Conservation (phyloP, 1,140 invertebrate genomes). For the Atopsyche davidsoni region DNA sequence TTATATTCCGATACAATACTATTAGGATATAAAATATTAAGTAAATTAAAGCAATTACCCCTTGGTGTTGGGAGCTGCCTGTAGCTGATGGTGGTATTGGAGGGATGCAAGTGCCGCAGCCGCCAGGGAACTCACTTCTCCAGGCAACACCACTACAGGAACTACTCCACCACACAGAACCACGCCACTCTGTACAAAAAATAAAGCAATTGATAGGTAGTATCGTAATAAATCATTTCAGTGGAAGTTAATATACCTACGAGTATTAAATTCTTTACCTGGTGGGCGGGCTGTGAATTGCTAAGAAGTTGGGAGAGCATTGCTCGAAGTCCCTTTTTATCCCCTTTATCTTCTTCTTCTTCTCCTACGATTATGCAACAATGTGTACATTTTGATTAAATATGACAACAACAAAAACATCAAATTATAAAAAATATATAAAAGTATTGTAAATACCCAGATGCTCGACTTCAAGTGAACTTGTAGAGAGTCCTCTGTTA, state of each 20-base stretch:
- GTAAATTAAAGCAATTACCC: slow-evolving; percentile 5
- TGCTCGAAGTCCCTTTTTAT: slow-evolving; percentile 44
- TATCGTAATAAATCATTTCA: too few relatives aligned
- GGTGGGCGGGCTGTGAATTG: slow-evolving; percentile 43
- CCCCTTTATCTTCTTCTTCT: slow-evolving; percentile 45
- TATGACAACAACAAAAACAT: background rate
- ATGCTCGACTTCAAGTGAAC: slow-evolving; percentile 19
- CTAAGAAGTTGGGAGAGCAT: slow-evolving; percentile 44
- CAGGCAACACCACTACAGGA: slow-evolving; percentile 40
- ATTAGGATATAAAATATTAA: too few relatives aligned
- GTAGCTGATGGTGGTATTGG: slow-evolving; percentile 35
- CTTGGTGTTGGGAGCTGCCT: slow-evolving; percentile 14
- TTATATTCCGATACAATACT: background rate
- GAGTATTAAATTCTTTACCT: slow-evolving; percentile 32
- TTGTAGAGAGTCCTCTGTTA: slow-evolving; percentile 13
- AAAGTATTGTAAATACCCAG: slow-evolving; percentile 13
- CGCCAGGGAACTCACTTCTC: slow-evolving; percentile 41
- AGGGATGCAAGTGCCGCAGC: slow-evolving; percentile 44
- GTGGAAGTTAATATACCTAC: too few relatives aligned
- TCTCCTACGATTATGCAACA: slow-evolving; percentile 28
- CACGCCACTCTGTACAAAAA: slow-evolving; percentile 36
- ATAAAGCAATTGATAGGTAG: background rate
- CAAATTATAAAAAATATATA: background rate
- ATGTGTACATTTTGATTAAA: background rate
- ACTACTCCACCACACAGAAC: slow-evolving; percentile 40